Conservation (phyloP, 2,113 vertebrate genomes). For the Tautogolabrus adspersus region DNA sequence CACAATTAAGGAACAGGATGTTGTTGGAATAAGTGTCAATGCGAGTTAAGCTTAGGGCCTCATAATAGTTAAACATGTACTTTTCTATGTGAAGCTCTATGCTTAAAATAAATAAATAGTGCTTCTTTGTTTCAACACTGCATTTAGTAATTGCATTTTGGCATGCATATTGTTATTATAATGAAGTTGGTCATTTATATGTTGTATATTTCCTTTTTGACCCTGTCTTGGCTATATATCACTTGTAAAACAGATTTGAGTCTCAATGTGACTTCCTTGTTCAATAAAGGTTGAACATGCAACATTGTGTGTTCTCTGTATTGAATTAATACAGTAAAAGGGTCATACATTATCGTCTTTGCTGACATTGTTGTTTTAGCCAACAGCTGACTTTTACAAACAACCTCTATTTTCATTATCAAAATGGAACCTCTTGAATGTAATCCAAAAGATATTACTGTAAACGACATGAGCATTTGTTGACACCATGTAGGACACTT, state of each 20-base stretch:
- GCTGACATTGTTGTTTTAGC: not conserved
- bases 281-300: not conserved
- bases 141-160: too few species aligned
- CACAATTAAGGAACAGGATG: too few species aligned
- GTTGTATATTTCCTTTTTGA: not conserved
- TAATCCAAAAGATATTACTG: not conserved
- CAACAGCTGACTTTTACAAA: not conserved
- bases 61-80: too few species aligned
- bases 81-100: too few species aligned
- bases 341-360: not conserved
- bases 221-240: not conserved
- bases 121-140: too few species aligned
- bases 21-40: too few species aligned
- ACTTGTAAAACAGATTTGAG: not conserved
- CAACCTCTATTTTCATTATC: constrained; percentile 1
- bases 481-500: not conserved
- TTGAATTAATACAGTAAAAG: not conserved
- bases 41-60: too few species aligned
- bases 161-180: not conserved
- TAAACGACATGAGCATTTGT: not conserved
- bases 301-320: not conserved
- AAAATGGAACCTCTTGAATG: constrained; percentile 3
- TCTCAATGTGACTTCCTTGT: not conserved
- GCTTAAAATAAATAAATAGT: too few species aligned
- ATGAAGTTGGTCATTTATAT: too few species aligned